Evolutionary conservation across 2,888 invertebrate species (phyloP), one percentile per base, ranked within the genome.

Genomic region (Cantharis flavilabris): DNA sequence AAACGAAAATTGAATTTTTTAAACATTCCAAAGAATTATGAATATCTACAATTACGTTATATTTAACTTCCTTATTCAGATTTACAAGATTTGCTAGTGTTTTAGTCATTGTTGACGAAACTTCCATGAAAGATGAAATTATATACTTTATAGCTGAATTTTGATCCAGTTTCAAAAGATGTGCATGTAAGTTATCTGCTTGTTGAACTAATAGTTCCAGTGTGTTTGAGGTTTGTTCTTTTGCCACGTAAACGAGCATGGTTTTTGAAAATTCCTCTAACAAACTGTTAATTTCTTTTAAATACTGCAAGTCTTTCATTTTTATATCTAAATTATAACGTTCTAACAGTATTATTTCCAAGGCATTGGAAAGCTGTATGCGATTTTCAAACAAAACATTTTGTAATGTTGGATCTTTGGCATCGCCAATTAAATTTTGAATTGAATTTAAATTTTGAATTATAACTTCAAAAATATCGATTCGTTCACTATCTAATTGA

Each of bases 341-440:
- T 80, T 87, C 87, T 28, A 87, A 81, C 10, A 82, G 82, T 30
- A 86, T 80, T 14, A 88, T 86, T 81, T 88, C 88, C 18, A 87
- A 83, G 10, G 86, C 84, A 75, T 86, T 86, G 28, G 83, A 82
- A 14, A 88, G 69, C 2, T 86, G 82, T 71, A 84, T 84, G 62
- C 84, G 82, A 33, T 86, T 72, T 20, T 82, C 77, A 5, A 82
- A 80, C 2, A 86, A 71, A 72, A 79, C 80, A 4, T 82, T 82
- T 76, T 83, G 83, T 69, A 85, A 72, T 3, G 82, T 83, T 72
- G 78, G 75, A 73, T 85, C 82, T n/a, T 85, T 83, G 4, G 85
- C 77, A 9, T 82, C 79, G 62, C 82, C 82, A 18, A 87, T 81
- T n/a, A 84, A 79, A 28, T 85, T 83, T 14, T 85, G 83, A 9